Conservation (phyloP, 2,888 invertebrate species). For the Xylota segnis region DNA sequence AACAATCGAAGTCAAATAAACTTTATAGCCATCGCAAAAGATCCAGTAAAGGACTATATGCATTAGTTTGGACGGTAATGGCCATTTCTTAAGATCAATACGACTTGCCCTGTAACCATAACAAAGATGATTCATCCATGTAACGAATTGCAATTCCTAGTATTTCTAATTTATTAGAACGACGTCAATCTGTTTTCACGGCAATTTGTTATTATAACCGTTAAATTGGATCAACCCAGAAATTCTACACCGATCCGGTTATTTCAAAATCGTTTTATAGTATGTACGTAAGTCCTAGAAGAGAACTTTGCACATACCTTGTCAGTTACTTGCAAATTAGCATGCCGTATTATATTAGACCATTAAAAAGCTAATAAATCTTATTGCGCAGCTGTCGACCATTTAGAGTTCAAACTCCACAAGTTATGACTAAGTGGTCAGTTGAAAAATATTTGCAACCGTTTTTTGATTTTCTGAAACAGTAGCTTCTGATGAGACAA, state of each 20-base stretch:
- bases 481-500: too few species aligned
- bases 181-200: background rate
- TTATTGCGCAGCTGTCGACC: background rate
- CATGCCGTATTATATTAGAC: background rate
- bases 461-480: too few species aligned
- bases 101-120: too few species aligned
- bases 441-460: background rate
- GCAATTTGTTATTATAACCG: background rate
- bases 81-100: too few species aligned
- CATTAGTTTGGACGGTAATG: too few species aligned
- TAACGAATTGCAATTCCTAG: background rate
- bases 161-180: background rate
- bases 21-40: too few species aligned
- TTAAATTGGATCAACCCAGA: background rate
- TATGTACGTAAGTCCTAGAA: background rate
- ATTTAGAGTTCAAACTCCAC: background rate
- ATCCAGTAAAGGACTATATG: too few species aligned
- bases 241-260: background rate
- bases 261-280: background rate
- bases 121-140: too few species aligned
- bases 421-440: background rate
- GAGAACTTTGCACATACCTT: background rate
- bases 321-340: constrained; percentile 1
- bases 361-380: background rate
- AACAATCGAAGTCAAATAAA: too few species aligned